phyloP scores from a whole-genome alignment of 2,888 invertebrate species.

The Nebria salina region DNA sequence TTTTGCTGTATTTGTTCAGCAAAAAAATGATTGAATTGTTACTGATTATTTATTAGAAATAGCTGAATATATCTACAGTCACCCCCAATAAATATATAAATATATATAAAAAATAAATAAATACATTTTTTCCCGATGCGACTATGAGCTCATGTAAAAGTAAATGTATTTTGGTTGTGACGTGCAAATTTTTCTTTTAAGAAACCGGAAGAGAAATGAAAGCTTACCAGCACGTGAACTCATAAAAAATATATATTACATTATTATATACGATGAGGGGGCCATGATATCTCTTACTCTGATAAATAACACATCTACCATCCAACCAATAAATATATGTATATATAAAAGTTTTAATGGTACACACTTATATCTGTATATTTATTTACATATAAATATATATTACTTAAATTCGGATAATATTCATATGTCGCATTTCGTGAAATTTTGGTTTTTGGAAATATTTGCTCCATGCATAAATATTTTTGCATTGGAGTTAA shows the following conservation, averaged over 20 bases:
- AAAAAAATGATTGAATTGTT: too few relatives aligned
- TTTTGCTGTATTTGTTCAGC: too few relatives aligned
- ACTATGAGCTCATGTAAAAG: neutral
- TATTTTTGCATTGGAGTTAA: too few relatives aligned
- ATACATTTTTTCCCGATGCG: neutral
- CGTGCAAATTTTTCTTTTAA: constrained; percentile 29
- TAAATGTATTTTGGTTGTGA: constrained; percentile 19
- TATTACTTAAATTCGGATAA: too few relatives aligned
- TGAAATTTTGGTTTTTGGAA: too few relatives aligned
- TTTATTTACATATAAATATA: too few relatives aligned
- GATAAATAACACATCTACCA: too few relatives aligned
- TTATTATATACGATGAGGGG: constrained; percentile 28
- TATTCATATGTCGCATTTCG: too few relatives aligned
- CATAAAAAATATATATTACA: constrained; percentile 38
- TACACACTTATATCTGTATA: neutral
- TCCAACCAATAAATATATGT: neutral
- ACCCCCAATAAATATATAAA: neutral
- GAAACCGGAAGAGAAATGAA: constrained; percentile 24
- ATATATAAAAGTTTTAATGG: neutral
- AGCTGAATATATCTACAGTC: too few relatives aligned
- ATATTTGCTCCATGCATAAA: too few relatives aligned
- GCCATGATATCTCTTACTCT: constrained; percentile 8
- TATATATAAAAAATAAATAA: neutral
- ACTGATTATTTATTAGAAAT: too few relatives aligned
- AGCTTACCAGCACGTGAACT: constrained; percentile 10